Base-by-base conservation (phyloP, 2,797 vertebrate species). In the Allobates femoralis region DNA sequence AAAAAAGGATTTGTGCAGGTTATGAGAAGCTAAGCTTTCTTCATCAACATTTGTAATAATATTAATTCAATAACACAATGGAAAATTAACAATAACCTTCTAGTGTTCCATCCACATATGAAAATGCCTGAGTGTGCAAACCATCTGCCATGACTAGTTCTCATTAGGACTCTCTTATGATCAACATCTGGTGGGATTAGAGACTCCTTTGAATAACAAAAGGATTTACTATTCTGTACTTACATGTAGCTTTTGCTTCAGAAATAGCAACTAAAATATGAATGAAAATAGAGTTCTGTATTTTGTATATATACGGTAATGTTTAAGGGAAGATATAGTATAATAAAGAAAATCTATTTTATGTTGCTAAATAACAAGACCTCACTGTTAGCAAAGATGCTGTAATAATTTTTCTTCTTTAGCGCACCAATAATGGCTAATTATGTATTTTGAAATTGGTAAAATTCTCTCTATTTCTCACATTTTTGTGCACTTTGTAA, bases 151-250 rank as follows among this genome's bases (percentile, higher is more conserved):
- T 89, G 85, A 89, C 89, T 88, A 81, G 75, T 89, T 90, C 90
- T 91, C 88, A 89, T 90, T 88, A 89, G 86, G 79, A 89, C 32
- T 92, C 89, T 77, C 67, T 90, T 91, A 84, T 64, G 60, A 66
- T 90, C 88, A 91, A 83, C 91, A 92, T 91, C 91, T 93, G 91
- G 89, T 88, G 37, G 89, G 90, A 90, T 91, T 92, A 92, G 71
- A 71, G 50, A 89, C 46, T 85, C 46, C 56, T 82, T 81, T 85
- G 75, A 91, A 89, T 1, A 77, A 79, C 79, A 91, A 85, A 88
- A 89, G 91, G 91, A 91, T 92, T 93, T 92, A 92, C 83, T 84
- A 78, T 90, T 89, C 84, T 88, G 88, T 92, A 88, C 81, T 92
- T 92, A 92, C 85, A 91, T 77, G 66, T 86, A 91, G 90, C 86